phyloP scores from a whole-genome alignment of 2,888 invertebrate species.

The Cantharis rustica region DNA sequence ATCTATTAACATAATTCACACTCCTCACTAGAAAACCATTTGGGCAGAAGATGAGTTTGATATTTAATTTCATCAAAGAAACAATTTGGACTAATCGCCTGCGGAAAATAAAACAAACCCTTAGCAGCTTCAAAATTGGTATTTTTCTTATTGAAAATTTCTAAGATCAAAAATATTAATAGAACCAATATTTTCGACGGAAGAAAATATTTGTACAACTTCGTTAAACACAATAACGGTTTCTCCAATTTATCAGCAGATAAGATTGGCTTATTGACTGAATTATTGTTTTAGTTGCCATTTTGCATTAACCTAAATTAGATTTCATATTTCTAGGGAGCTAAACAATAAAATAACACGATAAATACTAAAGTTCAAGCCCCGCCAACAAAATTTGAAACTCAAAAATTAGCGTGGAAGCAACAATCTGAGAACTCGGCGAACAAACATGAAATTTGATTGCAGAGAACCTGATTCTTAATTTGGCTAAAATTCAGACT shows the following conservation, averaged over 20 bases:
- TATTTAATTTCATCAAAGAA: background rate
- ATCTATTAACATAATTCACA: background rate
- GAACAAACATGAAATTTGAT: background rate
- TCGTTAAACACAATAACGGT: background rate
- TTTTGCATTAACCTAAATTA: background rate
- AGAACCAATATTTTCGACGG: background rate
- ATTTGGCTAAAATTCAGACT: background rate
- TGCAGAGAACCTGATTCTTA: background rate
- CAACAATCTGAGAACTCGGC: background rate
- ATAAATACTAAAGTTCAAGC: too few relatives aligned
- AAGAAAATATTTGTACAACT: background rate
- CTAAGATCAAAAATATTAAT: background rate
- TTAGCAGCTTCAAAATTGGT: background rate
- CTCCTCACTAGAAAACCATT: background rate
- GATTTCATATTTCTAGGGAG: background rate
- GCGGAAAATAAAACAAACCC: background rate
- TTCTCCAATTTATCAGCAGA: background rate
- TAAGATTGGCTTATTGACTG: background rate
- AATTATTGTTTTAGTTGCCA: background rate
- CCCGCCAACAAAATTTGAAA: background rate
- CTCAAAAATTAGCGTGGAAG: background rate
- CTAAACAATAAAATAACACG: background rate
- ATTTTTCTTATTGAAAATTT: background rate
- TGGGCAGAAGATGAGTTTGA: background rate
- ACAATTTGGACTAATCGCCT: background rate